These are phyloP conservation scores for Aphelenchoides avenae DNA, from an alignment of 1,140 invertebrate genomes.

Conservation along the genomic window DNA sequence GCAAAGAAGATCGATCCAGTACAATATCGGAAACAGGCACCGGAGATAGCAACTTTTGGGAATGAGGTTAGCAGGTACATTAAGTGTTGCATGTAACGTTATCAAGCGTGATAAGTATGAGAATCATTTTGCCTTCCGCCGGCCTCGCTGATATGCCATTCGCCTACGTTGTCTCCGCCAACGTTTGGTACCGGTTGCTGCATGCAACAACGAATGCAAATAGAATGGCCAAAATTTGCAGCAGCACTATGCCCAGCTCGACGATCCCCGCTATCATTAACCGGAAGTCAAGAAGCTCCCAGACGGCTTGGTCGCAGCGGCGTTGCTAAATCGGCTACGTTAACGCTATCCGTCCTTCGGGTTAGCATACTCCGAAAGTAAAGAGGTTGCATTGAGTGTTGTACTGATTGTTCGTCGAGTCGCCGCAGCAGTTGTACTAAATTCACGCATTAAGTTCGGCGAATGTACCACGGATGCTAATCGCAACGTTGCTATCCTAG, in stretches of 20 bases:
- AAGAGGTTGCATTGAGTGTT: constrained; percentile 15
- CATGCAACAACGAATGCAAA: background rate
- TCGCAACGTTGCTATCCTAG: background rate
- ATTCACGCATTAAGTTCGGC: background rate
- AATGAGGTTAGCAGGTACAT: too few species aligned
- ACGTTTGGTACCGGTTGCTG: background rate
- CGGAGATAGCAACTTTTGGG: too few species aligned
- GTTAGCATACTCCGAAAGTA: background rate
- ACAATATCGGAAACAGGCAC: too few species aligned
- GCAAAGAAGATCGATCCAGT: too few species aligned
- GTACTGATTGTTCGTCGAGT: constrained; percentile 18
- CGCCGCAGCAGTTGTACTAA: constrained; percentile 26
- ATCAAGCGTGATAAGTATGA: too few species aligned
- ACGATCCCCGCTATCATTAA: background rate
- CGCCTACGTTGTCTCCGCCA: too few species aligned
- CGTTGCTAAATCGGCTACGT: constrained; percentile 10
- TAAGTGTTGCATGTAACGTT: too few species aligned
- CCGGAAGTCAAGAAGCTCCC: background rate
- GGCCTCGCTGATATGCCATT: too few species aligned
- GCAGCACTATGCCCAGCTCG: background rate
- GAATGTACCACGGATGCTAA: background rate
- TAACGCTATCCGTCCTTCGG: too few species aligned
- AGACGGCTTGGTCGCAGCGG: constrained; percentile 6
- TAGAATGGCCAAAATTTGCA: background rate
- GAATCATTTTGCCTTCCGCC: too few species aligned